Base-by-base conservation (phyloP, 1,140 invertebrate species). In the Drosophila saltans region DNA sequence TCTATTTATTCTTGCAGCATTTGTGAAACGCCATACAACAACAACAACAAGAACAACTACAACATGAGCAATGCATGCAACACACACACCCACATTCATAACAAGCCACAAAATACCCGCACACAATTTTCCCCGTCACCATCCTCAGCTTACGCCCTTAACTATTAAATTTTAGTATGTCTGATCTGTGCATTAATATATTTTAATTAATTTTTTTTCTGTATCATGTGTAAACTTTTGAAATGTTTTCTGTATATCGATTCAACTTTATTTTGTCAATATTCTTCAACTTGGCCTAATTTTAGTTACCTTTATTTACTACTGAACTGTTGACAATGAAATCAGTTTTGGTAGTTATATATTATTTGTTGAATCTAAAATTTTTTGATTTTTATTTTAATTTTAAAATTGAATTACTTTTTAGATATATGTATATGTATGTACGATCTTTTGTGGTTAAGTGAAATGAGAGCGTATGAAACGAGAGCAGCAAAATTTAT, bases 341-440 rank as follows among this genome's bases (percentile, higher is more conserved):
- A 76, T 76, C 55, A 72, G 45, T 65, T 76, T 76, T 70, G 66
- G 63, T 76, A 76, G 73, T 60, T 58, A 60, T 66, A 70, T 76
- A 71, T 67, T 78, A 72, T 85, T 85, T 88, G 82, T 85, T 85
- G 72, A 82, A 88, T 86, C 72, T 82, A 86, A 80, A 77, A 2
- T 82, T 76, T 86, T 43, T 66, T 80, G 64, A 81, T 64, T 86
- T 78, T 79, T 68, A 79, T 82, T 72, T 72, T 80, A 76, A 67
- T 66, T 82, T 73, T 70, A 76, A 16, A 16, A 76, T 57, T 61
- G 52, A 56, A 55, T 73, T 88, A 68, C 59, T 69, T 73, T 73
- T 43, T 43, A 60, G 30, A 16, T 40, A 39, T 73, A 16, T 16
- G 16, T 40, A 39, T 67, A 52, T 28, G 45, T 52, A 52, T 21